Evolutionary conservation across 2,797 vertebrate species (phyloP).

Genomic region (Vultur gryphus): DNA sequence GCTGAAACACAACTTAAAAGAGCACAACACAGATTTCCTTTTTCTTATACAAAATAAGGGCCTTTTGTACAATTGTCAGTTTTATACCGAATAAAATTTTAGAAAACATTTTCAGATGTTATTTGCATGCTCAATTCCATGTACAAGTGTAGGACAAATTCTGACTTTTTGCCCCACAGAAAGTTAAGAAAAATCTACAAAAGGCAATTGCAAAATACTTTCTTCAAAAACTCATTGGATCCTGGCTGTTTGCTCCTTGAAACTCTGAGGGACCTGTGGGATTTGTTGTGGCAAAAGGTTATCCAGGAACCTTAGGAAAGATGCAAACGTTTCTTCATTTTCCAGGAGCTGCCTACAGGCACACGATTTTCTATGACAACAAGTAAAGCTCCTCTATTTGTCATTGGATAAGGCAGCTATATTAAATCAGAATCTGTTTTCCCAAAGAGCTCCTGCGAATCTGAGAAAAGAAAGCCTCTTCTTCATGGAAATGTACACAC

Average conservation of each 20-base stretch:
- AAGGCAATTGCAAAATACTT: not conserved
- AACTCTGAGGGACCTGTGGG: not conserved
- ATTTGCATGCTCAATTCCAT: not conserved
- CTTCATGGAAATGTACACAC: not conserved
- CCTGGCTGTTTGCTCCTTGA: not conserved
- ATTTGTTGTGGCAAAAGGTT: not conserved
- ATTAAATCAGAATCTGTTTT: not conserved
- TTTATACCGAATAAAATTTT: not conserved
- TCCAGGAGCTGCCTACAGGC: not conserved
- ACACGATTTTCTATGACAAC: not conserved
- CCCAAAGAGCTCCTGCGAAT: not conserved
- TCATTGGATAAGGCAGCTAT: not conserved
- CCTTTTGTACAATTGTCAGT: not conserved
- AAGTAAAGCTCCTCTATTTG: not conserved
- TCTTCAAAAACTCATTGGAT: not conserved
- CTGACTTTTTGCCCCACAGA: not conserved
- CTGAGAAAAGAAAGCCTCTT: not conserved
- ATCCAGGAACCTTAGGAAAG: not conserved
- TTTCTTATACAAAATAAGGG: not conserved
- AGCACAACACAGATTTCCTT: not conserved
- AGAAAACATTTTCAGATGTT: not conserved
- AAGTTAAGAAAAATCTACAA: not conserved
- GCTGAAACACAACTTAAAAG: not conserved
- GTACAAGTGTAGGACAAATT: not conserved
- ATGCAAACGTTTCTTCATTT: not conserved